Percentiles rank a stretch among this genome's conserved stretches.
Conservation (phyloP, 2,113 vertebrate genomes). For the Chloropsis cyanopogon region DNA sequence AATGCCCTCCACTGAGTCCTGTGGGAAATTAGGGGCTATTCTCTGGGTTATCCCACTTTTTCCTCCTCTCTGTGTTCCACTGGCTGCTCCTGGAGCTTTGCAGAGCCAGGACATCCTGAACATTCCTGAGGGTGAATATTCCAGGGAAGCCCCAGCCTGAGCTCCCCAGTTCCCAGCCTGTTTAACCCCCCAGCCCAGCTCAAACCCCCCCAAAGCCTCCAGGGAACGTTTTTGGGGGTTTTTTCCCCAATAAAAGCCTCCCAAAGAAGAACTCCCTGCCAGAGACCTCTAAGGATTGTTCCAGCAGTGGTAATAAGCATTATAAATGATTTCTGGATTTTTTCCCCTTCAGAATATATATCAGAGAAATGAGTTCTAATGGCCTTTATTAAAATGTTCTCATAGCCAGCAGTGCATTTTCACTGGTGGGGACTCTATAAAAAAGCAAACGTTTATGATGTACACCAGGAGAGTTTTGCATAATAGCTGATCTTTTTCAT, state of each 20-base stretch:
- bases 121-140: background rate
- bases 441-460: background rate
- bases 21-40: accelerated
- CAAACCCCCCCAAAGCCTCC: background rate
- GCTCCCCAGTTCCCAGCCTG: background rate
- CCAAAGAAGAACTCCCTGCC: background rate
- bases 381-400: background rate
- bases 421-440: background rate
- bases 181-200: background rate
- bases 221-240: background rate
- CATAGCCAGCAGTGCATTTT: background rate
- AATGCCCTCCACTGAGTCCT: accelerated
- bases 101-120: background rate
- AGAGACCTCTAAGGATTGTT: background rate
- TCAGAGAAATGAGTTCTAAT: background rate
- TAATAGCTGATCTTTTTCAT: background rate
- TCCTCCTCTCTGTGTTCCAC: background rate
- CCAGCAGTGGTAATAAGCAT: background rate
- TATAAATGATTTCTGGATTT: background rate
- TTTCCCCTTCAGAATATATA: background rate
- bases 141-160: background rate
- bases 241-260: background rate
- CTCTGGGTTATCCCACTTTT: too few relatives aligned
- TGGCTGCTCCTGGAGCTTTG: background rate
- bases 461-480: background rate